Evolutionary conservation across 2,113 vertebrate genomes (phyloP), one percentile per base, ranked within the genome.

Genomic region (Psephotus haematonotus): DNA sequence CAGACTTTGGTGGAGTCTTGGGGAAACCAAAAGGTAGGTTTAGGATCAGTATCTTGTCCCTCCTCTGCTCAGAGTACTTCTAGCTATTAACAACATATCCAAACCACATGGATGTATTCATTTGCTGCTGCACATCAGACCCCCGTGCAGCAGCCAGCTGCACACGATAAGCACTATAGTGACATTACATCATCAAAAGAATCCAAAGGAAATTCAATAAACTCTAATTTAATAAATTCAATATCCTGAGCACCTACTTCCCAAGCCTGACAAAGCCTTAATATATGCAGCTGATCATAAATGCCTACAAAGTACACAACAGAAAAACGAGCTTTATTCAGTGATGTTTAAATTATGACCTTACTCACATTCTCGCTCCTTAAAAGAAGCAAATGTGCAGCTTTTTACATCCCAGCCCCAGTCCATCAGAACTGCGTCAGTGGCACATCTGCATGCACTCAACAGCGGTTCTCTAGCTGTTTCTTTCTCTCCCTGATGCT

Each of bases 201-300:
- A 92, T 94, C 94, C 33, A 25, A 82, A 82, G 69, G 75, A 94
- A 94, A 97, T 90, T 92, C 85, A 96, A 31, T 92, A 87, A 92
- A 88, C 63, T 76, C 75, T 77, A 90, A 33, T 74, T 92, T 89
- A 86, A 96, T 85, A 88, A 95, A 93, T 22, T 82, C 77, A 67
- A 46, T 74, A 84, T 60, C 86, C 81, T 94, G 80, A 96, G 92
- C 90, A 96, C 64, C 65, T 88, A 86, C 24, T 82, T 92, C 46
- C 57, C 70, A 92, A 96, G 62, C 62, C 76, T 92, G 91, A 95
- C 46, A 96, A 93, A 94, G 52, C 71, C 71, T 67, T 91, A 96
- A 95, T 90, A 89, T 7, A 86, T 62, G 80, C 79, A 68, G 24
- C 18, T 44, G 70, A 91, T 69, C 59, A 47, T 17, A 94, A 89